Evolutionary conservation across 2,797 vertebrate genomes (phyloP).

Genomic region (Champsocephalus esox): DNA sequence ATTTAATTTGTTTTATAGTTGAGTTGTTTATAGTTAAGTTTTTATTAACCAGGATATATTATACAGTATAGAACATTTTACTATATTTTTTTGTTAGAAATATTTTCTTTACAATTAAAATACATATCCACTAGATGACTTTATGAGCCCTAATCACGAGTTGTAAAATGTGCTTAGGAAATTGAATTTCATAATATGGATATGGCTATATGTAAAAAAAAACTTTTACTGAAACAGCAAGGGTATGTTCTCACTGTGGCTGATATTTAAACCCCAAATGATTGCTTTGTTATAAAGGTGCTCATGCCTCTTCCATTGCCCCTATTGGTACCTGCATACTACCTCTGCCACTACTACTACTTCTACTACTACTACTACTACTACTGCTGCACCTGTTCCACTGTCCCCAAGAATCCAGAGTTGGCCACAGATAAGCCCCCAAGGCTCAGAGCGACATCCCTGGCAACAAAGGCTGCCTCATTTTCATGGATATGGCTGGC

Average conservation of each 20-base stretch:
- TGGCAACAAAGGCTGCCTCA: slow-evolving; percentile 64
- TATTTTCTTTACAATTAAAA: slow-evolving; percentile 5
- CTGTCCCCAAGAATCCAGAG: slow-evolving; percentile 76
- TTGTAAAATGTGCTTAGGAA: slow-evolving; percentile 48
- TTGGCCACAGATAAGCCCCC: slow-evolving; percentile 74
- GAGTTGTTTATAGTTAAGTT: slow-evolving; percentile 15
- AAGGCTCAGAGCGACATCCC: slow-evolving; percentile 67
- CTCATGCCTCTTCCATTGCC: slow-evolving; percentile 82
- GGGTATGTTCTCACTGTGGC: slow-evolving; percentile 72
- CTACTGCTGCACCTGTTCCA: slow-evolving; percentile 76
- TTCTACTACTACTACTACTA: slow-evolving; percentile 38
- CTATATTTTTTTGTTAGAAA: slow-evolving; percentile 17
- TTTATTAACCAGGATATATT: slow-evolving; percentile 12
- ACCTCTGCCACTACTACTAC: slow-evolving; percentile 73
- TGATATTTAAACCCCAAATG: slow-evolving; percentile 81
- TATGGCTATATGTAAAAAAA: slow-evolving; percentile 58
- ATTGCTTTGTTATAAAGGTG: slow-evolving; percentile 85
- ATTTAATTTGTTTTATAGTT: slow-evolving; percentile 27
- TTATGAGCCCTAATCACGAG: slow-evolving; percentile 37
- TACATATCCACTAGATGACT: slow-evolving; percentile 11
- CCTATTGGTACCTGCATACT: slow-evolving; percentile 80
- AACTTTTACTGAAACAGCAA: slow-evolving; percentile 75
- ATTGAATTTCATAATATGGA: not conserved
- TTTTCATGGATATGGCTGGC: slow-evolving; percentile 65
- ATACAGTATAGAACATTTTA: not conserved